Evolutionary conservation across 2,113 vertebrate species (phyloP).

Genomic region (Catagonus wagneri): DNA sequence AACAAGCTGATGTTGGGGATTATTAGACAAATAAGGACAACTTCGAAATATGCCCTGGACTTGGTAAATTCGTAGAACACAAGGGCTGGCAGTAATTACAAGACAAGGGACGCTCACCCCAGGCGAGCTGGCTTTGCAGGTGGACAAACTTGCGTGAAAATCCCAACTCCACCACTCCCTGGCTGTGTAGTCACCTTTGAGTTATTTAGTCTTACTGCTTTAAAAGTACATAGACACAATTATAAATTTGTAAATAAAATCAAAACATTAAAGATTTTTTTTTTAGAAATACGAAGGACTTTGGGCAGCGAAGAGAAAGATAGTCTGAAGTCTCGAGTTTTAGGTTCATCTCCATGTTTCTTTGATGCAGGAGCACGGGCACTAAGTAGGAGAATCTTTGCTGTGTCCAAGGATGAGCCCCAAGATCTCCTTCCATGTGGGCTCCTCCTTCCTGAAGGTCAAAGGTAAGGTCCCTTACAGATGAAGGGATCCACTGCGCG

Average conservation of each 20-base stretch:
- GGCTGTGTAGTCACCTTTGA: not conserved
- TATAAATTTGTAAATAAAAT: slow-evolving; percentile 28
- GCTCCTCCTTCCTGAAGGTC: not conserved
- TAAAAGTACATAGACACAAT: not conserved
- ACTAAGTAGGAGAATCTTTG: not conserved
- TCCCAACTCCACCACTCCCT: not conserved
- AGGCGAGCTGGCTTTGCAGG: not conserved
- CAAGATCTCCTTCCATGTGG: not conserved
- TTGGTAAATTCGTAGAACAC: not conserved
- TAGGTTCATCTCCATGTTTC: not conserved
- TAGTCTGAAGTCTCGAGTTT: not conserved
- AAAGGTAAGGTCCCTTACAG: not conserved
- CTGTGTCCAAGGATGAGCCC: not conserved
- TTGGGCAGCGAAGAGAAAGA: not conserved
- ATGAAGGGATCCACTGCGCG: not conserved
- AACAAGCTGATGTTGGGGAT: not conserved
- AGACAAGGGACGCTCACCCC: not conserved
- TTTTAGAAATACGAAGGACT: not conserved
- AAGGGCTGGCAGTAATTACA: not conserved
- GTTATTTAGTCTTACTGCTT: not conserved
- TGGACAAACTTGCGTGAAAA: not conserved
- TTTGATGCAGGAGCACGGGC: not conserved
- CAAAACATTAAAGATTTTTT: not conserved
- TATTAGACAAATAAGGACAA: not conserved
- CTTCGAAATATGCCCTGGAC: not conserved